Evolutionary conservation across 2,888 invertebrate species (phyloP).

Genomic region (Hirtodrosophila alboralis): DNA sequence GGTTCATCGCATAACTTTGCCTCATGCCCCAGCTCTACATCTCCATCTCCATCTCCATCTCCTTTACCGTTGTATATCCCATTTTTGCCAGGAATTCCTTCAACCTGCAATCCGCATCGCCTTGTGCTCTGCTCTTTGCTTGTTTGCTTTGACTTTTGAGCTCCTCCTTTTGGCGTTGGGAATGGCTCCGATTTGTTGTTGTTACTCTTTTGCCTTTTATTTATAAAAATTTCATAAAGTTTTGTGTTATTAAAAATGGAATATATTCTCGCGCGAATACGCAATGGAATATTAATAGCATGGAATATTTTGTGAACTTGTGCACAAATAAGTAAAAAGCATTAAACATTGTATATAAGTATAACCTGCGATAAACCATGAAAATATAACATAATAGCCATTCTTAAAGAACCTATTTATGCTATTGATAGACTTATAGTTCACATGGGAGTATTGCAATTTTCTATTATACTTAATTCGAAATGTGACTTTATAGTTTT

Average conservation of each 20-base stretch:
- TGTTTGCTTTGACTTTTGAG: conserved; percentile 69
- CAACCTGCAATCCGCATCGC: conserved; percentile 17
- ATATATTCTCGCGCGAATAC: conserved; percentile 67
- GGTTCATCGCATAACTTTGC: conserved; percentile 46
- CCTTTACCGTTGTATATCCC: conserved; percentile 5
- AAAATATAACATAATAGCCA: no score
- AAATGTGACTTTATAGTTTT: no score
- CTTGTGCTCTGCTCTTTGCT: conserved; percentile 36
- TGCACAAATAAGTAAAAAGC: conserved; percentile 22
- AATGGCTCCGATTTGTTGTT: conserved; percentile 22
- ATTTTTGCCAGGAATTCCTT: conserved; percentile 22
- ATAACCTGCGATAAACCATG: no score
- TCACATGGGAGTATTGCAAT: no score
- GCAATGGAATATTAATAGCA: conserved; percentile 72
- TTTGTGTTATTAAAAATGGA: conserved; percentile 72
- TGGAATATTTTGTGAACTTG: conserved; percentile 40
- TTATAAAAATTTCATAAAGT: conserved; percentile 74
- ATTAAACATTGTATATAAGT: conserved; percentile 8
- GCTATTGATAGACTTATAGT: no score
- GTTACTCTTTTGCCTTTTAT: conserved; percentile 44
- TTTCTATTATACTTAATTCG: no score
- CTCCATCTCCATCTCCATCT: conserved; percentile 1
- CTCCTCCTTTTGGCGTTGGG: conserved; percentile 44
- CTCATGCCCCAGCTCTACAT: not conserved
- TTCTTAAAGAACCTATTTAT: no score